Evolutionary conservation across 2,888 invertebrate species (phyloP).

Genomic region (Digitonthophagus gazella): DNA sequence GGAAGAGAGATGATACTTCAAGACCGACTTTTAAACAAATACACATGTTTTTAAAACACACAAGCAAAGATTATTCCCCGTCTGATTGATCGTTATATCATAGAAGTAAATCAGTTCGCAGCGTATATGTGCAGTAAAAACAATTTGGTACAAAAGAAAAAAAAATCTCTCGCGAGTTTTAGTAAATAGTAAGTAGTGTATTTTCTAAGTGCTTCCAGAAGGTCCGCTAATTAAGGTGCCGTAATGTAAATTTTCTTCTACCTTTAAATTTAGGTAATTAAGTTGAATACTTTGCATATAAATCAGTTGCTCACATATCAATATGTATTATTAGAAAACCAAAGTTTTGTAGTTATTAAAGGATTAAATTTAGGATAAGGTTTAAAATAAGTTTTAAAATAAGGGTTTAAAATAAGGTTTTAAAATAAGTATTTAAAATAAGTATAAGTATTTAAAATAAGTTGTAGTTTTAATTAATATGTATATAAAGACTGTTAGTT

Average conservation of each 20-base stretch:
- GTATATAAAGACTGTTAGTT: not conserved
- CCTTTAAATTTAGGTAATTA: not conserved
- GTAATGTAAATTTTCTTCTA: slow-evolving; percentile 23
- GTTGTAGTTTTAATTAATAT: not conserved
- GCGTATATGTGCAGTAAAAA: slow-evolving; percentile 32
- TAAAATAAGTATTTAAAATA: no score
- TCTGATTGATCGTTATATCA: slow-evolving; percentile 42
- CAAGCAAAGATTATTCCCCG: slow-evolving; percentile 56
- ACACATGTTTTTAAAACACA: slow-evolving; percentile 66
- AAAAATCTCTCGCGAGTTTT: no score
- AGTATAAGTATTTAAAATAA: no score
- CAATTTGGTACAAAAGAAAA: slow-evolving; percentile 21
- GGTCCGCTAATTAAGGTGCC: slow-evolving; percentile 21
- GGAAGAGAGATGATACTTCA: slow-evolving; percentile 59
- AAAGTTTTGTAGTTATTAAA: no score
- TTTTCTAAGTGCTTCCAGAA: slow-evolving; percentile 31
- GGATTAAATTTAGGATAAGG: no score
- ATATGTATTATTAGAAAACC: no score
- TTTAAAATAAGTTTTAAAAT: no score
- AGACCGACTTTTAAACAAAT: slow-evolving; percentile 67
- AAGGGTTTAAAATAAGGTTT: no score
- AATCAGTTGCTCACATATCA: not conserved
- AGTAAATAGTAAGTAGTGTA: slow-evolving; percentile 22
- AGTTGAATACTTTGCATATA: slow-evolving; percentile 9
- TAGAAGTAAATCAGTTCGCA: slow-evolving; percentile 25